Conservation (phyloP, 2,888 invertebrate genomes). For the Busseola fusca region DNA sequence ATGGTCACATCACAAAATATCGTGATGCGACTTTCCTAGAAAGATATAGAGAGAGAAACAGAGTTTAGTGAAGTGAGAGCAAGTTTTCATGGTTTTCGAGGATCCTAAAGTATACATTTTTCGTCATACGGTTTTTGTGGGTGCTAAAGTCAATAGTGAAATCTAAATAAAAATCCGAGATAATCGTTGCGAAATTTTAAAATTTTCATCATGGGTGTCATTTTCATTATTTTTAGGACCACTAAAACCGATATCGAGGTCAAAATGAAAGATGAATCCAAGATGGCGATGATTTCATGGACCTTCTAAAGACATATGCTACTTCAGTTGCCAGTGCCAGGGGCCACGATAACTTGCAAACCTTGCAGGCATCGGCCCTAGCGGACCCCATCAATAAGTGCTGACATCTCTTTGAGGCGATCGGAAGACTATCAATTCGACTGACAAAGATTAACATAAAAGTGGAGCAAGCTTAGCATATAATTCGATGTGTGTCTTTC, state of each 20-base stretch:
- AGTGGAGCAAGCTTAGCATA: neutral
- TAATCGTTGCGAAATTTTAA: neutral
- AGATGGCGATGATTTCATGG: neutral
- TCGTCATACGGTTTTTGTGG: too few species aligned
- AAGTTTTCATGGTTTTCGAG: neutral
- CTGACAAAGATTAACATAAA: neutral
- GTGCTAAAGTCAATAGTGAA: neutral
- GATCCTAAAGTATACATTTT: neutral
- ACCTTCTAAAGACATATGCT: neutral
- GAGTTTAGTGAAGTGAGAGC: too few species aligned
- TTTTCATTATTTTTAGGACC: neutral
- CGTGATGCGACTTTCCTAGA: neutral
- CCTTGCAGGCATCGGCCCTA: too few species aligned
- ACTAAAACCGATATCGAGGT: neutral
- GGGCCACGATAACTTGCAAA: too few species aligned
- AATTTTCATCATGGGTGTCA: too few species aligned
- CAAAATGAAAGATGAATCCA: neutral
- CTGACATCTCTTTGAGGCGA: neutral
- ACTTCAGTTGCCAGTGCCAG: too few species aligned
- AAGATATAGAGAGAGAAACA: neutral
- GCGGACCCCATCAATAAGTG: too few species aligned
- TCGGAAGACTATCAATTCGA: neutral
- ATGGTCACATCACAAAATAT: neutral
- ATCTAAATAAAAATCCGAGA: neutral
- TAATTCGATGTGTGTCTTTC: constrained; percentile 28